phyloP scores from a whole-genome alignment of 2,113 vertebrate genomes.

The Lepisosteus osseus region DNA sequence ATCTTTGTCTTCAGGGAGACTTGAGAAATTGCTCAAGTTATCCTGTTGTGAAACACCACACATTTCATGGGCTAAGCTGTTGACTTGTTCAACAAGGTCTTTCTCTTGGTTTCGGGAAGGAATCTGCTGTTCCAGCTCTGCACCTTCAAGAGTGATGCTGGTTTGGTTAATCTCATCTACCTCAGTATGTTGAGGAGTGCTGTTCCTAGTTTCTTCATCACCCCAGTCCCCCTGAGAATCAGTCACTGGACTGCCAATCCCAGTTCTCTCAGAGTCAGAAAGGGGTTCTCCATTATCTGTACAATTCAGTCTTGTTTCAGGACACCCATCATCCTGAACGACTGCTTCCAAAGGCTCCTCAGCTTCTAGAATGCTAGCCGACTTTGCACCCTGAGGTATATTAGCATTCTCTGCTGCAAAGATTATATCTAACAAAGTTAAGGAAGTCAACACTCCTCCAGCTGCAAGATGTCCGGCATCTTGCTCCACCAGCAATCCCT shows the following conservation, averaged over 20 bases:
- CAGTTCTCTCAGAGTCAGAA: not conserved
- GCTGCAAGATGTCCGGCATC: conserved; percentile 30
- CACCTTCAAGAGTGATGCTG: not conserved
- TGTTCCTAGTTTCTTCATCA: conserved; percentile 13
- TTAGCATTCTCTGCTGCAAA: conserved; percentile 49
- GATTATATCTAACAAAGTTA: conserved; percentile 54
- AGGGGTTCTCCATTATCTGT: conserved; percentile 5
- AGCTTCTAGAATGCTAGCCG: not conserved
- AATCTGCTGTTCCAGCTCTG: not conserved
- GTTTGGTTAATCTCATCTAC: not conserved
- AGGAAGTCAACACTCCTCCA: conserved; percentile 35
- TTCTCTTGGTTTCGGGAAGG: conserved; percentile 16
- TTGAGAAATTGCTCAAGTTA: conserved; percentile 7
- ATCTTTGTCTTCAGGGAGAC: conserved; percentile 40
- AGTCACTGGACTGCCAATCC: conserved; percentile 2
- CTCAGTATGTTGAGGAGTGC: conserved; percentile 8
- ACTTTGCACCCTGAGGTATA: conserved; percentile 26
- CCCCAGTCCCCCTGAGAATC: not conserved
- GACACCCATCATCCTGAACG: conserved; percentile 24
- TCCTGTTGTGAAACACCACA: conserved; percentile 24
- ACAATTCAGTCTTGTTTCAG: conserved; percentile 15
- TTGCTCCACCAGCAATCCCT: conserved; percentile 25
- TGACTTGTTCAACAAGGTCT: conserved; percentile 27
- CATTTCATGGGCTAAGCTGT: conserved; percentile 26
- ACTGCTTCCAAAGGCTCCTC: conserved; percentile 23